These are phyloP conservation scores for Drosophila anceps DNA, from an alignment of 2,888 invertebrate species.

Conservation along the genomic window DNA sequence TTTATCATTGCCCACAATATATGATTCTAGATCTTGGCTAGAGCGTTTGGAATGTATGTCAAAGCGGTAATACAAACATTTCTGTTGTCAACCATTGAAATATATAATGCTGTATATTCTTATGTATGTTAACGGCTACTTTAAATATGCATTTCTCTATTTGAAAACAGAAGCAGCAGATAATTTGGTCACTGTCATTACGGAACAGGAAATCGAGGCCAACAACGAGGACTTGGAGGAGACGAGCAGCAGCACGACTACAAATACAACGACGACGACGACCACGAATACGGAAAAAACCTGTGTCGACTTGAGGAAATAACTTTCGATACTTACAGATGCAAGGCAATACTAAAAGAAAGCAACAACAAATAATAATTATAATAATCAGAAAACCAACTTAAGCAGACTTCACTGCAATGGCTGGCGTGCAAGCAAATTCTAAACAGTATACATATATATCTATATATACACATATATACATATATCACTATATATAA, in stretches of 20 bases:
- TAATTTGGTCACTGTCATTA: conserved; percentile 95
- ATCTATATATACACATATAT: conserved; percentile 55
- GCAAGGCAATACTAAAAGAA: conserved; percentile 43
- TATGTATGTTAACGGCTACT: too few relatives aligned
- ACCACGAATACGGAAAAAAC: conserved; percentile 69
- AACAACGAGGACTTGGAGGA: conserved; percentile 68
- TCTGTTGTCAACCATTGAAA: conserved; percentile 22
- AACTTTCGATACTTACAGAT: conserved; percentile 36
- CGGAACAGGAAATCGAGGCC: conserved; percentile 89
- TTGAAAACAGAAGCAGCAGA: conserved; percentile 89
- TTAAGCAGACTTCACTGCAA: conserved; percentile 27
- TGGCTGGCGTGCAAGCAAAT: conserved; percentile 49
- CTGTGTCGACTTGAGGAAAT: conserved; percentile 65
- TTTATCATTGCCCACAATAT: conserved; percentile 21
- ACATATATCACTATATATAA: conserved; percentile 56
- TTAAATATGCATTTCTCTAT: conserved; percentile 50
- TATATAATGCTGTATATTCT: not conserved
- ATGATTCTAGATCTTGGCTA: conserved; percentile 66
- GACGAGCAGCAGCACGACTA: conserved; percentile 65
- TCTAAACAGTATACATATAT: conserved; percentile 62
- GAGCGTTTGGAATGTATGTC: conserved; percentile 53
- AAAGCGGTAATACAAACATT: conserved; percentile 60
- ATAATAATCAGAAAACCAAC: conserved; percentile 49
- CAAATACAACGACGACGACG: conserved; percentile 68
- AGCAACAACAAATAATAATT: not conserved